phyloP scores from a whole-genome alignment of 2,113 vertebrate species.

The Pseudopipra pipra region DNA sequence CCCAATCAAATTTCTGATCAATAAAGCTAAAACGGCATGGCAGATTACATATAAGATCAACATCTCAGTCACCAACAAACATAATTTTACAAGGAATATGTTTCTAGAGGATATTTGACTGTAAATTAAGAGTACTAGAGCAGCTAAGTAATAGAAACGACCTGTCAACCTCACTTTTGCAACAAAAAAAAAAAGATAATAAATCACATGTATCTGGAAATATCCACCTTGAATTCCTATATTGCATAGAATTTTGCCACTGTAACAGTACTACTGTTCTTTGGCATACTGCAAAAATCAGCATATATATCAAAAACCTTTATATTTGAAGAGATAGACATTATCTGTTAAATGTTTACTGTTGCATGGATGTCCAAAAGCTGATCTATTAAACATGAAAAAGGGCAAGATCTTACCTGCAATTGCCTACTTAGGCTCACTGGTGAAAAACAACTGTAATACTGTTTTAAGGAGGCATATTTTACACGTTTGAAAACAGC shows the following conservation, averaged over 20 bases:
- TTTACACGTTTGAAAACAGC: not conserved
- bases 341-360: conserved; percentile 28
- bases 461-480: not conserved
- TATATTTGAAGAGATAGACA: not conserved
- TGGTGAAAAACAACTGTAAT: not conserved
- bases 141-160: not conserved
- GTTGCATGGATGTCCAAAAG: not conserved
- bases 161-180: not conserved
- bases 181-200: not conserved
- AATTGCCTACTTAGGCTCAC: not conserved
- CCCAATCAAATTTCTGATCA: not conserved
- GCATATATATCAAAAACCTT: not conserved
- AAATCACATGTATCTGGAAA: not conserved
- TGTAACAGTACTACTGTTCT: not conserved
- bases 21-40: not conserved
- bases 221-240: not conserved
- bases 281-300: not conserved
- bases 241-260: not conserved
- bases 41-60: not conserved
- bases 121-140: not conserved
- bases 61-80: not conserved
- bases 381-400: not conserved
- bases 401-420: not conserved
- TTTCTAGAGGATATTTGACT: not conserved
- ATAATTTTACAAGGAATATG: not conserved